A percentile compares a stretch with the other conserved stretches of the same genome.
Conservation (phyloP, 2,797 vertebrate species). For the Spea hammondii region DNA sequence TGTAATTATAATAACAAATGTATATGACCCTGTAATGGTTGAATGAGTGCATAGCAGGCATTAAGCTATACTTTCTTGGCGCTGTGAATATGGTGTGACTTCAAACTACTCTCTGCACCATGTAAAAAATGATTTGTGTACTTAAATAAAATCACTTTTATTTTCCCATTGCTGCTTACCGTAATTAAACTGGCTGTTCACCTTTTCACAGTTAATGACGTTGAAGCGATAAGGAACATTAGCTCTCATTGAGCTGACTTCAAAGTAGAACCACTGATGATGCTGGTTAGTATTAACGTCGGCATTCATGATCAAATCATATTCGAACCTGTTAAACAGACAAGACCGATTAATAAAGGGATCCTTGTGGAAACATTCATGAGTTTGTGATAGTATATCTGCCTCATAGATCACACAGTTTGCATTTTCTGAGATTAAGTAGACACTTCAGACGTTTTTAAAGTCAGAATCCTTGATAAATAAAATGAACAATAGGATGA, state of each 20-base stretch:
- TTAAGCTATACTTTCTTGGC: neutral
- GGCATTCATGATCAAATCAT: slow-evolving; percentile 84
- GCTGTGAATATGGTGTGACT: neutral
- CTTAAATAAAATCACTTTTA: slow-evolving; percentile 6
- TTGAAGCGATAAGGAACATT: slow-evolving; percentile 82
- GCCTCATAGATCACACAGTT: neutral
- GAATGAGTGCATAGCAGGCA: neutral
- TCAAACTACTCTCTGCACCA: neutral
- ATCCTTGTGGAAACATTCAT: neutral
- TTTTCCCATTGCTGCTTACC: slow-evolving; percentile 67
- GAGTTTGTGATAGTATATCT: neutral
- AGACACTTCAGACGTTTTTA: no score
- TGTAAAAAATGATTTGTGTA: neutral
- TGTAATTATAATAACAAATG: no score
- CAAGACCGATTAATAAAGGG: neutral
- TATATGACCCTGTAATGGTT: neutral
- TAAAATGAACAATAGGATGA: no score
- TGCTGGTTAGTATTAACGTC: slow-evolving; percentile 80
- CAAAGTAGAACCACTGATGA: slow-evolving; percentile 92
- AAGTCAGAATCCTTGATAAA: no score
- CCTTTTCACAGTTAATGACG: slow-evolving; percentile 92
- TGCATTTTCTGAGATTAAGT: no score
- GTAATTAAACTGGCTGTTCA: slow-evolving; percentile 93
- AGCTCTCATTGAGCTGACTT: slow-evolving; percentile 77
- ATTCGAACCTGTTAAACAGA: slow-evolving; percentile 75